phyloP scores from a whole-genome alignment of 2,113 vertebrate genomes.

The Coracopsis vasa region DNA sequence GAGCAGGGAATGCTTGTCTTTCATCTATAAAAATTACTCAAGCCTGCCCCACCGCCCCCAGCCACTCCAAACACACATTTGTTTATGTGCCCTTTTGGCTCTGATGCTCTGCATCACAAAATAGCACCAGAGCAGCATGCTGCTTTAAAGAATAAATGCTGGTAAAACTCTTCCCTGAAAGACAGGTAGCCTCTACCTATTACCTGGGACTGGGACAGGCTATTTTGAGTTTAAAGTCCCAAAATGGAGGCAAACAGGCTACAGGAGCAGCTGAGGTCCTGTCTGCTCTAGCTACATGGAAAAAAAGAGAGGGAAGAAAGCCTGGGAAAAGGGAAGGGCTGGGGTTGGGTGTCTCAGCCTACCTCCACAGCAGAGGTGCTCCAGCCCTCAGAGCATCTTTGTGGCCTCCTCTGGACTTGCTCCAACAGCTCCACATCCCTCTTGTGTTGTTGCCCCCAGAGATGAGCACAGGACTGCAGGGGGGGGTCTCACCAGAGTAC shows the following conservation, averaged over 20 bases:
- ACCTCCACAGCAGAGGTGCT: background rate
- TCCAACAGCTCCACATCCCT: background rate
- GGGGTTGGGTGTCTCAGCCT: background rate
- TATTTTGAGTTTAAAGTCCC: background rate
- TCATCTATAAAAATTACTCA: background rate
- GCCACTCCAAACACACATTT: background rate
- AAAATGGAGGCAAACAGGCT: background rate
- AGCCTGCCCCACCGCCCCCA: accelerated
- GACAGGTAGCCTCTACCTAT: background rate
- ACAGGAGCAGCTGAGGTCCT: background rate
- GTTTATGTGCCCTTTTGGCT: background rate
- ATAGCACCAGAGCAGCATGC: background rate
- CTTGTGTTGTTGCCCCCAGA: background rate
- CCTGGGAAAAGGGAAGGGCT: background rate
- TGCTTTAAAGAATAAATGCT: background rate
- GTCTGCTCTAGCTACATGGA: background rate
- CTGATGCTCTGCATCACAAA: background rate
- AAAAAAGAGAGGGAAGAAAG: background rate
- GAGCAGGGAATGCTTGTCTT: background rate
- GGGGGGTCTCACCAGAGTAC: background rate
- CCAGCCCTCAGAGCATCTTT: background rate
- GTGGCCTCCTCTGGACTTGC: background rate
- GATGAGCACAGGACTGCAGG: background rate
- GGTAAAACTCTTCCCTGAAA: background rate
- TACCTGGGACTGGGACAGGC: background rate